Base-by-base conservation (phyloP, 2,113 vertebrate genomes). In the Thomomys bottae region DNA sequence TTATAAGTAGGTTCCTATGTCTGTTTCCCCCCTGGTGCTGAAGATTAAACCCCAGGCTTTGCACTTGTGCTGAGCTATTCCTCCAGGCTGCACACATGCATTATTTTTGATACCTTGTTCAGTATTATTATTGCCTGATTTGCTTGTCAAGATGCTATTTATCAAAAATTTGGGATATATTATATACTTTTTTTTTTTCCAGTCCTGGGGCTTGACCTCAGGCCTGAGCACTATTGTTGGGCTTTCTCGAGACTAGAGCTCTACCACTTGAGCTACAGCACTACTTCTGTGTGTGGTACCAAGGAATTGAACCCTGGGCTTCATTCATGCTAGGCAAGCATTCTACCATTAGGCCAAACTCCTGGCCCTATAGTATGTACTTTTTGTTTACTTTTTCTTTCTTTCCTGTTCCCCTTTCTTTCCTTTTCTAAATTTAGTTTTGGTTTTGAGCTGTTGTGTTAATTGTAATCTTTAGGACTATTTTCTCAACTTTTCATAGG, bases 381-480 rank as follows among this genome's bases (percentile, higher is more conserved):
- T 36, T 87, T 34, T 30, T 49, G 45, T 54, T 54, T 54, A 12
- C 49, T 54, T 67, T 18, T 76, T 61, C 11, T 71, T 70, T 32
- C 32, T 32, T 64, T 76, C 4, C 15, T 73, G 8, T 67, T 78
- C 20, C 8, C 30, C 21, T 66, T 57, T 36, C 28, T 86, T 54
- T 90, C 21, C 7, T 80, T 77, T 76, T 68, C 64, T 17, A 87
- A 83, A 71, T 75, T 68, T 10, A 84, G 45, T 49, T 34, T 75
- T 64, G 80, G 32, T 78, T 77, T 86, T 63, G 49, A 80, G 32
- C 42, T 94, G 2, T 40, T 77, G 59, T 91, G n/a, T 57, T 64
- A 87, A 88, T 20, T 49, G 34, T 64, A 34, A 80, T 82, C 40
- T 81, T 80, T 66, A 21, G 64, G 59, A 54, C 20, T 6, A 26